phyloP scores from a whole-genome alignment of 2,797 vertebrate genomes.

The Haliaeetus albicilla region DNA sequence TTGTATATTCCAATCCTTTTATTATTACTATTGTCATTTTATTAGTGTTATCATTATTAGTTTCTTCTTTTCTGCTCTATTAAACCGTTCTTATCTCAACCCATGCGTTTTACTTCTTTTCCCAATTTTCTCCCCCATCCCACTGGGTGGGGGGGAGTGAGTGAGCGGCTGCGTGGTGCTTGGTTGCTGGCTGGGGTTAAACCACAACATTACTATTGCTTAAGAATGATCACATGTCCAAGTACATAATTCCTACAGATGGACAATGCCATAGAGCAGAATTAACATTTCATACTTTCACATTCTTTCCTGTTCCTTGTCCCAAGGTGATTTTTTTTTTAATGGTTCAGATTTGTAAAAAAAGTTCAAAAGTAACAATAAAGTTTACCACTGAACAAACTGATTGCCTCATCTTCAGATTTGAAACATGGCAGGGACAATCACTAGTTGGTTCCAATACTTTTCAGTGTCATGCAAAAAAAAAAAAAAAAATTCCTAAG shows the following conservation, averaged over 20 bases:
- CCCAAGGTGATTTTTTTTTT: neutral
- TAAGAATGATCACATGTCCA: neutral
- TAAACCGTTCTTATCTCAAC: too few species aligned
- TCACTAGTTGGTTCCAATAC: neutral
- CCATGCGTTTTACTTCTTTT: too few species aligned
- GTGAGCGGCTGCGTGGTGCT: too few species aligned
- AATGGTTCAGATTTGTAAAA: neutral
- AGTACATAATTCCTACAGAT: neutral
- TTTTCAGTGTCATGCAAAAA: neutral
- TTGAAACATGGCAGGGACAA: neutral
- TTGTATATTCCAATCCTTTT: too few species aligned
- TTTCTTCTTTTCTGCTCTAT: too few species aligned
- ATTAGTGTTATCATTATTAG: too few species aligned
- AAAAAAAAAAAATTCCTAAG: neutral
- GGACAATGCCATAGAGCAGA: neutral
- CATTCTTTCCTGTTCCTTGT: neutral
- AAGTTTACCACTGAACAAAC: neutral
- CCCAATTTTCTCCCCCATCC: too few species aligned
- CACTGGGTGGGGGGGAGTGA: too few species aligned
- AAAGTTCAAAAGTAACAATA: neutral
- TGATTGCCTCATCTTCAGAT: neutral
- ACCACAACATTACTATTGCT: neutral
- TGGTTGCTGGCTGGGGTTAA: too few species aligned
- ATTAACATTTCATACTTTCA: neutral
- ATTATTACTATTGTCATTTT: too few species aligned